Percentiles rank a stretch among this genome's conserved stretches.
Evolutionary conservation across 2,888 invertebrate species (phyloP).

Genomic region (Heliconius ethilla): DNA sequence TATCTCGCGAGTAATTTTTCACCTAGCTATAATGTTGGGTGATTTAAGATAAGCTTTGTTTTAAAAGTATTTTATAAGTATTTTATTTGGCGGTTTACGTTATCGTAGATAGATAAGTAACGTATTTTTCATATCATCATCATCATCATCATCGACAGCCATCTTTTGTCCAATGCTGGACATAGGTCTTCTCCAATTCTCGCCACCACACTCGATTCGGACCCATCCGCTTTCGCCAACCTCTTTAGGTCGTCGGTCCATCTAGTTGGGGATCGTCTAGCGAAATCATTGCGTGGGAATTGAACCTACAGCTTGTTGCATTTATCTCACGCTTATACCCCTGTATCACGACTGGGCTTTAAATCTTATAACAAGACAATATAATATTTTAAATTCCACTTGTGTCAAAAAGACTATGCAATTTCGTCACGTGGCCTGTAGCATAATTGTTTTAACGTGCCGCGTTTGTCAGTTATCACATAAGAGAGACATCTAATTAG

Average conservation of each 20-base stretch:
- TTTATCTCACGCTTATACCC: no score
- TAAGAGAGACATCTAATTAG: constrained; percentile 42
- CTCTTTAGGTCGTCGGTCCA: no score
- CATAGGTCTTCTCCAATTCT: no score
- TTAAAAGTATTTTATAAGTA: not conserved
- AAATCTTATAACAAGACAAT: not conserved
- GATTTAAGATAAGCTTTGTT: constrained; percentile 11
- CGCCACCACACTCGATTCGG: no score
- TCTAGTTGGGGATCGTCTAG: no score
- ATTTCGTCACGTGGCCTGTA: not conserved
- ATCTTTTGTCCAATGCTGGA: no score
- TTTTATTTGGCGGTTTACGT: not conserved
- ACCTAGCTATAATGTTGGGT: constrained; percentile 2
- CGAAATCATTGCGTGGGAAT: no score
- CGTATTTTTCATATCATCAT: not conserved
- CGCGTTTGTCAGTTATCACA: constrained; percentile 18
- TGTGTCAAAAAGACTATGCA: constrained; percentile 13
- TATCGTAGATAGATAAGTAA: not conserved
- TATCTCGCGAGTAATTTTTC: constrained; percentile 27
- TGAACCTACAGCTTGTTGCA: no score
- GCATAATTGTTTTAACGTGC: constrained; percentile 16
- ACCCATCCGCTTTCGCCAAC: no score
- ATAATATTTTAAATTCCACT: not conserved
- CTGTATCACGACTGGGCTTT: no score
- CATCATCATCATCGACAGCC: no score